Percentiles rank a stretch among this genome's conserved stretches.
These are phyloP conservation scores for Drosophila orosa DNA, from an alignment of 1,140 invertebrate species.

Conservation along the genomic window DNA sequence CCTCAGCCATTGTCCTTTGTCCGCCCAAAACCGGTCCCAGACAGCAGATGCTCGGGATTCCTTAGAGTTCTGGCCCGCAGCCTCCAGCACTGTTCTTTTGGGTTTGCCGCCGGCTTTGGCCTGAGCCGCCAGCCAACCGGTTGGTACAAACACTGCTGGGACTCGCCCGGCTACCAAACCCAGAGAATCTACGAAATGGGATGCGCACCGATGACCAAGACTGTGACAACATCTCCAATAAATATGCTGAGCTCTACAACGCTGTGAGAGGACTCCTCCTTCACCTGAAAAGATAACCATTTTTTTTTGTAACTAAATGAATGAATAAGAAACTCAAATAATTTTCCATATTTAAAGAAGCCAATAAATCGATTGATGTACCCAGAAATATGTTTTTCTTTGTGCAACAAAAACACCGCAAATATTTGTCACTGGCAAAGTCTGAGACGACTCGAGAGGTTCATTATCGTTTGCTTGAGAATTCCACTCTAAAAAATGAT, in stretches of 20 bases:
- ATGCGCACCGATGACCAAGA: not conserved
- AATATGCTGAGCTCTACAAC: not conserved
- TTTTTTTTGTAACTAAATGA: not conserved
- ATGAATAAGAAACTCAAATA: not conserved
- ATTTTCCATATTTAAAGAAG: not conserved
- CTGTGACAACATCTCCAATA: fast-evolving
- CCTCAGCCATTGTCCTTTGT: not conserved
- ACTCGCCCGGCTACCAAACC: constrained; percentile 26
- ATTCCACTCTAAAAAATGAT: constrained; percentile 11
- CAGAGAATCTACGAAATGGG: not conserved
- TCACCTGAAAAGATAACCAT: too few species aligned
- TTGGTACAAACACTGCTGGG: constrained; percentile 71
- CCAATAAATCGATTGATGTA: not conserved
- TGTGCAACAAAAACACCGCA: not conserved
- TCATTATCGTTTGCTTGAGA: constrained; percentile 15
- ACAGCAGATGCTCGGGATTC: constrained; percentile 16
- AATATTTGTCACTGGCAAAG: not conserved
- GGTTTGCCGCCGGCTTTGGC: constrained; percentile 52
- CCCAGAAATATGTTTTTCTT: constrained; percentile 3
- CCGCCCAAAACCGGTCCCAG: not conserved
- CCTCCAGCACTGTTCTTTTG: constrained; percentile 25
- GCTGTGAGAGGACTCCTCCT: not conserved
- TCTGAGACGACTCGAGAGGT: not conserved
- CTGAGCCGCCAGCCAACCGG: constrained; percentile 45
- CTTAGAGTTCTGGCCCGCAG: constrained; percentile 9